phyloP scores from a whole-genome alignment of 2,113 vertebrate species.

The Gambusia holbrooki region DNA sequence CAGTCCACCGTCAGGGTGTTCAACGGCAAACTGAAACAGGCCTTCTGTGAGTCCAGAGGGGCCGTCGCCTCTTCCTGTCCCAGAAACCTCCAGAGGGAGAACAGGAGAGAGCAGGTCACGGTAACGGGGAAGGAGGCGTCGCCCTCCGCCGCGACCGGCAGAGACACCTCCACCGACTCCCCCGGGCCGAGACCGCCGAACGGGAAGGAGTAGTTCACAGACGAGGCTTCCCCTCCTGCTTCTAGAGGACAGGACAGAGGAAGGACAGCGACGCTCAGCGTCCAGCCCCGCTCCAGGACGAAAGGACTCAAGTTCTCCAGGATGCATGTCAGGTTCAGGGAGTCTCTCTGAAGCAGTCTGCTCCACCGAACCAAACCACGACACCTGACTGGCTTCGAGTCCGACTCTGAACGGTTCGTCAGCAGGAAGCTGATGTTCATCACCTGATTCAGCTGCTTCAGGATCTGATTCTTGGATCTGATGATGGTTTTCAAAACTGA shows the following conservation, averaged over 20 bases:
- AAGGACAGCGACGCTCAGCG: constrained; percentile 82
- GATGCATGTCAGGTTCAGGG: constrained; percentile 82
- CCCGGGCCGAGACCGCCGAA: constrained; percentile 82
- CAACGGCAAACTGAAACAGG: constrained; percentile 84
- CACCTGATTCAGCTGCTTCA: constrained; percentile 87
- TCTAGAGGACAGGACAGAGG: constrained; percentile 66
- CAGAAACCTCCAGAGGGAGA: constrained; percentile 82
- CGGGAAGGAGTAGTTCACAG: constrained; percentile 84
- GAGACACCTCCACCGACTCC: constrained; percentile 77
- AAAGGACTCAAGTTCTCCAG: constrained; percentile 86
- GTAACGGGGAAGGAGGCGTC: constrained; percentile 83
- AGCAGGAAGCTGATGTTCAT: constrained; percentile 86
- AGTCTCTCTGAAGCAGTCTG: constrained; percentile 79
- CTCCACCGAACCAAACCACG: constrained; percentile 81
- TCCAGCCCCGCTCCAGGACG: constrained; percentile 88
- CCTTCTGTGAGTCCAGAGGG: constrained; percentile 52
- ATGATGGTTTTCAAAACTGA: constrained; percentile 84
- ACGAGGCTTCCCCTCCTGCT: constrained; percentile 32
- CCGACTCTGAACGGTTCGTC: constrained; percentile 59
- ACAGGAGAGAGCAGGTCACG: constrained; percentile 85
- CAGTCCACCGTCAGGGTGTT: constrained; percentile 85
- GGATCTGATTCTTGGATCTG: constrained; percentile 84
- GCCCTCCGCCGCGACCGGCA: constrained; percentile 77
- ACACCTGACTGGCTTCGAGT: constrained; percentile 82
- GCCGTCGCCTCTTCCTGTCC: constrained; percentile 53